A percentile compares a stretch with the other conserved stretches of the same genome.
Conservation (phyloP, 2,888 invertebrate genomes). For the Odontothrips loti region DNA sequence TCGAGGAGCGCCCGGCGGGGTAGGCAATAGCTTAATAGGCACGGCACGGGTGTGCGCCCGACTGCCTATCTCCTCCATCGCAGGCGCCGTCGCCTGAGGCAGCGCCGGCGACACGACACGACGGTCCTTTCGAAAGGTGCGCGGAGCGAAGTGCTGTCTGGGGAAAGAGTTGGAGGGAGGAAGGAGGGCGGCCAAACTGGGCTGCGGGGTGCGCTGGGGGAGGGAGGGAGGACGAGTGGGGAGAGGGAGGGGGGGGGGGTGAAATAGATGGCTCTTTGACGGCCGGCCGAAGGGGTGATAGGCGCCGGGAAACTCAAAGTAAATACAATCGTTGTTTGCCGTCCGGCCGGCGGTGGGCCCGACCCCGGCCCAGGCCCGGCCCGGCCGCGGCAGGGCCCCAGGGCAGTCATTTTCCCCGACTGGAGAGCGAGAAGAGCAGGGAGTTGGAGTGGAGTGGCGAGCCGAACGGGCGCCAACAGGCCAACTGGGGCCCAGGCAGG, state of each 20-base stretch:
- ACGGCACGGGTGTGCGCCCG: too few species aligned
- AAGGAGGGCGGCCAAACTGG: not conserved
- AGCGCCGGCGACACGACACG: too few species aligned
- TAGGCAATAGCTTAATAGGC: too few species aligned
- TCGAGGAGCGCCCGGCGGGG: too few species aligned
- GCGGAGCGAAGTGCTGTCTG: not conserved
- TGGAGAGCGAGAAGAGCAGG: not conserved
- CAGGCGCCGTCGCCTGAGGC: not conserved
- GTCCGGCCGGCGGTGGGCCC: not conserved
- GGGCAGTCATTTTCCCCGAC: not conserved
- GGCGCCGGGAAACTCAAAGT: not conserved
- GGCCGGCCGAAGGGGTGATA: not conserved
- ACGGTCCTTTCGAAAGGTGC: too few species aligned
- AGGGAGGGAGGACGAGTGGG: not conserved
- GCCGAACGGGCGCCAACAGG: not conserved
- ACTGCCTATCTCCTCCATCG: not conserved
- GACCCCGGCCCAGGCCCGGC: not conserved
- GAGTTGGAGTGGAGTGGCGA: not conserved
- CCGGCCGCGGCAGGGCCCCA: not conserved
- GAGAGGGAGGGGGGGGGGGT: not conserved
- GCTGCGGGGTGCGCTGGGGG: not conserved
- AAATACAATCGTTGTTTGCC: constrained; percentile 11
- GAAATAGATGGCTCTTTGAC: not conserved
- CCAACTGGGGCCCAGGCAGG: not conserved
- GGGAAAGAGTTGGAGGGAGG: not conserved